phyloP scores from a whole-genome alignment of 2,797 vertebrate species.

The Rachycentron canadum region DNA sequence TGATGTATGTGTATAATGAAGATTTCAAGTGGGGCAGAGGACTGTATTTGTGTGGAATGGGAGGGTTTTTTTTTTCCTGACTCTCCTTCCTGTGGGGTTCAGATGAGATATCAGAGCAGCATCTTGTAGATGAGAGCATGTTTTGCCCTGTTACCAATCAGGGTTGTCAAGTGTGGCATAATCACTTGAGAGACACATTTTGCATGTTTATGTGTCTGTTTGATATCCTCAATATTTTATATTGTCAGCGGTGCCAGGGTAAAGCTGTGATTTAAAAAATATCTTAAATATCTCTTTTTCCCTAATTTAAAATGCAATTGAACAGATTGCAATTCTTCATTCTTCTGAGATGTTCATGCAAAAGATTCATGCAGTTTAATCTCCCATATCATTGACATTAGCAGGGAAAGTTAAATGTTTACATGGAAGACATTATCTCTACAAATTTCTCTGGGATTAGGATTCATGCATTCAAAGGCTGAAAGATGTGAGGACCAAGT shows the following conservation, averaged over 20 bases:
- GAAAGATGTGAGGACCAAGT: conserved; percentile 17
- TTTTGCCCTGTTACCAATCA: conserved; percentile 54
- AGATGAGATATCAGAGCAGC: conserved; percentile 46
- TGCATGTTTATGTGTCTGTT: conserved; percentile 27
- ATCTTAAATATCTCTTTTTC: background rate
- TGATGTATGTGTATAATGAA: conserved; percentile 36
- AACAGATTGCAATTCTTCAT: background rate
- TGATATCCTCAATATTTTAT: conserved; percentile 18
- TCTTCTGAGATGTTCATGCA: conserved; percentile 53
- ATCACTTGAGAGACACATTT: conserved; percentile 58
- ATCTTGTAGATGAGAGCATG: conserved; percentile 39
- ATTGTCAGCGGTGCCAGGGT: background rate
- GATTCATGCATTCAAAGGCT: conserved; percentile 54
- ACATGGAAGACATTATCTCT: conserved; percentile 9
- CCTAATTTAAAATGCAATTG: conserved; percentile 3
- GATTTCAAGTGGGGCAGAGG: conserved; percentile 21
- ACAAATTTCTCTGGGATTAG: background rate
- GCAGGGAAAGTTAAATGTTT: conserved; percentile 7
- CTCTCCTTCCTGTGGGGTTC: conserved; percentile 24
- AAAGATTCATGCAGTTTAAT: conserved; percentile 55
- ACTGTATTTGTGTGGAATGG: conserved; percentile 30
- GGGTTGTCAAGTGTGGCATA: conserved; percentile 29
- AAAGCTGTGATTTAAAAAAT: conserved; percentile 19
- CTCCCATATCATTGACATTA: conserved; percentile 13
- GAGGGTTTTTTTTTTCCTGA: conserved; percentile 6